Evolutionary conservation across 2,888 invertebrate species (phyloP).

Genomic region (Stomorhina lunata): DNA sequence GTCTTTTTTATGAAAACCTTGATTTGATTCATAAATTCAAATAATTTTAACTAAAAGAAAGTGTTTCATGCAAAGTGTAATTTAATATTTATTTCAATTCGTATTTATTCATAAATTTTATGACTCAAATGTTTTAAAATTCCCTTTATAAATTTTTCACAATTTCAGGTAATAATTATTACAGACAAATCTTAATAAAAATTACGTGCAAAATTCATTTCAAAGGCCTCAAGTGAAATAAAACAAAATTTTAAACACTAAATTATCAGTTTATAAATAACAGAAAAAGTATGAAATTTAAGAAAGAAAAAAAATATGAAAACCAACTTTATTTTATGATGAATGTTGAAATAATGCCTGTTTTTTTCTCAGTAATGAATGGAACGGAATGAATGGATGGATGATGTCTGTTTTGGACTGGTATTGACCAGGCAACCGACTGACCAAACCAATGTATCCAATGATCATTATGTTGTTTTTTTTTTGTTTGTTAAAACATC

Average conservation of each 20-base stretch:
- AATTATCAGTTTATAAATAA: slow-evolving; percentile 40
- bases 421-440: slow-evolving; percentile 21
- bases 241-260: slow-evolving; percentile 17
- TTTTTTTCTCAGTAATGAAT: neutral
- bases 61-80: too few relatives aligned
- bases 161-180: slow-evolving; percentile 10
- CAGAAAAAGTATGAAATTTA: neutral
- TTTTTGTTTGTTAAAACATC: too few relatives aligned
- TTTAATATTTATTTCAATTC: too few relatives aligned
- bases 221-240: neutral
- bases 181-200: slow-evolving; percentile 16
- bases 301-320: slow-evolving; percentile 24
- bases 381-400: neutral
- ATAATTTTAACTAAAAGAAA: too few relatives aligned
- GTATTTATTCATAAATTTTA: neutral
- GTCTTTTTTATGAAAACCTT: too few relatives aligned
- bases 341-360: neutral
- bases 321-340: slow-evolving; percentile 24
- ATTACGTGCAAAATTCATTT: slow-evolving; percentile 36
- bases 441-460: slow-evolving; percentile 12
- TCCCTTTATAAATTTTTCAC: neutral
- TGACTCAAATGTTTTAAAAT: neutral
- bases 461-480: neutral
- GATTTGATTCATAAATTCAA: too few relatives aligned
- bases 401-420: neutral